These are phyloP conservation scores for Nematostella vectensis DNA, from an alignment of 92 coral and sea anemone genomes.

Conservation along the genomic window DNA sequence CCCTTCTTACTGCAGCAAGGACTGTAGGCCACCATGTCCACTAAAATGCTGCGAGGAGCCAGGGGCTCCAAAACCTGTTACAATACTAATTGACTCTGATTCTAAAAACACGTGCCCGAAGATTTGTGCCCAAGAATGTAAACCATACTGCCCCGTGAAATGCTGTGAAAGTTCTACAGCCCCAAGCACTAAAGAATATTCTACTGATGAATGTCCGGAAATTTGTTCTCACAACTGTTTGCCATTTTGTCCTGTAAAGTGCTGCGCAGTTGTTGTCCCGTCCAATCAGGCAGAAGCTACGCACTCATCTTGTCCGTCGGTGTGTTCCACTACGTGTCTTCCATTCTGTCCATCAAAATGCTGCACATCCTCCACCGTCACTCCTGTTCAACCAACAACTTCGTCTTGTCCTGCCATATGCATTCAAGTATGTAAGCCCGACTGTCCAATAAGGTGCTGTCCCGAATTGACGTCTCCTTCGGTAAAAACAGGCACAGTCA, in stretches of 20 bases:
- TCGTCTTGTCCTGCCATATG: conserved; percentile 11
- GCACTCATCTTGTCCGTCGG: conserved; percentile 10
- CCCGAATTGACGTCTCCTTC: conserved; percentile 4
- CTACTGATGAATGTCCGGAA: conserved; percentile 17
- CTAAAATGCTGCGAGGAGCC: conserved; percentile 15
- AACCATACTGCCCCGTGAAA: conserved; percentile 26
- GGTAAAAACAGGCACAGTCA: conserved; percentile 1
- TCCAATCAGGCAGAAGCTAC: neutral
- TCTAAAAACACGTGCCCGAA: conserved; percentile 11
- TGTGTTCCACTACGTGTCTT: conserved; percentile 15
- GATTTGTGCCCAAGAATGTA: neutral
- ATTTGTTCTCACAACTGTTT: conserved; percentile 12
- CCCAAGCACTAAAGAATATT: neutral
- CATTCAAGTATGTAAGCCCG: conserved; percentile 7
- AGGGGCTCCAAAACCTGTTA: conserved; percentile 18
- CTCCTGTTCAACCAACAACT: neutral
- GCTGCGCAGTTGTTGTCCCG: neutral
- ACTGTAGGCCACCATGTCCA: conserved; percentile 22
- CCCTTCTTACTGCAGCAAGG: conserved; percentile 8
- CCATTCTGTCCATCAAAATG: conserved; percentile 22
- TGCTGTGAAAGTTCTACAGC: conserved; percentile 8
- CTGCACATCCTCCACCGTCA: conserved; percentile 5
- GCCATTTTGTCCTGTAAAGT: conserved; percentile 9
- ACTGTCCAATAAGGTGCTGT: conserved; percentile 20
- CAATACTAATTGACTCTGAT: conserved; percentile 23